Percentiles rank a stretch among this genome's conserved stretches.
phyloP scores from a whole-genome alignment of 2,888 invertebrate genomes.

The Hydrotaea diabolus region DNA sequence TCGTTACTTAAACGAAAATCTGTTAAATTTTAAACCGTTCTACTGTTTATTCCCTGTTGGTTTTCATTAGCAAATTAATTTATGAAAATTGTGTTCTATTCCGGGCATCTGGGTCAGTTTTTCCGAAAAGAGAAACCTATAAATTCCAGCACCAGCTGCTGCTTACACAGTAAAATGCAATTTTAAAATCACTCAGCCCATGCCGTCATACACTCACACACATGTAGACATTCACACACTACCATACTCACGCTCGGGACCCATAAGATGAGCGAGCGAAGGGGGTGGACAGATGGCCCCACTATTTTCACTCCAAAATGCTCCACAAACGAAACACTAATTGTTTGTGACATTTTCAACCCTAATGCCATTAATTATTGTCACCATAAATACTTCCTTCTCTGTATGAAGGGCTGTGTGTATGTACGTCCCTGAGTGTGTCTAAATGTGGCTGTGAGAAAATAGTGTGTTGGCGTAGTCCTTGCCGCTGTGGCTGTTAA shows the following conservation, averaged over 20 bases:
- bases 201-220: background rate
- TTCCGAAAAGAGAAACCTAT: conserved; percentile 28
- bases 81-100: background rate
- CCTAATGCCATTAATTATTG: conserved; percentile 62
- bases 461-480: background rate
- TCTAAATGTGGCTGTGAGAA: background rate
- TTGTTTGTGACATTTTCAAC: conserved; percentile 65
- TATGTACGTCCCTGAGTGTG: background rate
- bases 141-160: conserved; percentile 50
- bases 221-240: background rate
- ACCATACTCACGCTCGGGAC: background rate
- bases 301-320: background rate
- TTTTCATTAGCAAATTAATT: conserved; percentile 16
- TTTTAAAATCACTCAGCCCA: conserved; percentile 43
- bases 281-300: background rate
- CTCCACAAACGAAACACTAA: conserved; percentile 47
- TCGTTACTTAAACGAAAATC: background rate
- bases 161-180: conserved; percentile 47
- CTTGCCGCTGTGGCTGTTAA: background rate
- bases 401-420: background rate
- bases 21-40: background rate
- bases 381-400: conserved; percentile 57
- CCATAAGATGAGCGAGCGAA: background rate
- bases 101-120: background rate
- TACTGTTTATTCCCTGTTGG: background rate